A percentile compares a stretch with the other conserved stretches of the same genome.
phyloP scores from a whole-genome alignment of 2,797 vertebrate genomes.

The Epinephelus awoara region DNA sequence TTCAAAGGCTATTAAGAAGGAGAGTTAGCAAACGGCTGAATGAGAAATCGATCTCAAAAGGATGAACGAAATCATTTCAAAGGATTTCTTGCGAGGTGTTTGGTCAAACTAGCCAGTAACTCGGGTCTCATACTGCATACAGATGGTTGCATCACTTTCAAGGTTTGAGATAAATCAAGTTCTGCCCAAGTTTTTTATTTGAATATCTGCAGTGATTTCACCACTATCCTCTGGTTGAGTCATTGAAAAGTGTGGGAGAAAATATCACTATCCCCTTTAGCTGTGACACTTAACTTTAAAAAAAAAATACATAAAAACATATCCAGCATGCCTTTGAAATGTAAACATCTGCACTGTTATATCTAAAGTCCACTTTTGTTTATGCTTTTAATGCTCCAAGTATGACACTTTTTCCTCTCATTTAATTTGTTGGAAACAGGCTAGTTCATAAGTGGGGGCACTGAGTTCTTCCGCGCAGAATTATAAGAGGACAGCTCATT shows the following conservation, averaged over 20 bases:
- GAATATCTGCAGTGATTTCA: conserved; percentile 1
- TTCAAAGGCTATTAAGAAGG: conserved; percentile 17
- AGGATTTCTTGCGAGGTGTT: conserved; percentile 23
- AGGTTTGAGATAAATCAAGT: conserved; percentile 21
- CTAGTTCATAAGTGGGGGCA: conserved; percentile 3
- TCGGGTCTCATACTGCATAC: neutral
- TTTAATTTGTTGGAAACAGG: neutral
- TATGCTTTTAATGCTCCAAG: neutral
- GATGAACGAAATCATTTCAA: conserved; percentile 26
- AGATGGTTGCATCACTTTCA: conserved; percentile 18
- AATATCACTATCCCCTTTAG: neutral
- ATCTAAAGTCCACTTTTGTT: neutral
- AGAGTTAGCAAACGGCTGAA: neutral
- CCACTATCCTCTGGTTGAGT: neutral
- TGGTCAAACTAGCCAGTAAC: conserved; percentile 10
- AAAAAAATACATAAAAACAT: too few species aligned
- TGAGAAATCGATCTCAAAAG: conserved; percentile 16
- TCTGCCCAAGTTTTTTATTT: conserved; percentile 14
- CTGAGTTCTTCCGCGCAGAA: conserved; percentile 5
- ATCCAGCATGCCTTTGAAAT: neutral
- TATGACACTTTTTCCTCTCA: too few species aligned
- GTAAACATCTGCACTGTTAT: neutral
- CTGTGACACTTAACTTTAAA: neutral
- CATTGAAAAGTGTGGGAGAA: neutral
- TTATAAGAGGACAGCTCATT: conserved; percentile 22